Base-by-base conservation (phyloP, 2,888 invertebrate genomes). In the Holacanthella duospinosa region DNA sequence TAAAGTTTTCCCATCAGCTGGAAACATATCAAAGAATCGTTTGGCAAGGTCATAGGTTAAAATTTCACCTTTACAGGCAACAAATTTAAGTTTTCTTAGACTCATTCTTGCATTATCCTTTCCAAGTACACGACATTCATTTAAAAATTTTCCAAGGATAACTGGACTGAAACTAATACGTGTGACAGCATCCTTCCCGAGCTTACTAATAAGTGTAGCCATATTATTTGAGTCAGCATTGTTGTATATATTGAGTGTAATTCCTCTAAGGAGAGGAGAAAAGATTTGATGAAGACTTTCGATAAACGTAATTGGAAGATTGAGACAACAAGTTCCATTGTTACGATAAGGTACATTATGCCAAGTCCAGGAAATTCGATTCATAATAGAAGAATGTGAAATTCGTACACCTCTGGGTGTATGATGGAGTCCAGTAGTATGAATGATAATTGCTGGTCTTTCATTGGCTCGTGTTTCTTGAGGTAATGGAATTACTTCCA, bases 301-400 rank as follows among this genome's bases (percentile, higher is more conserved):
- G 16, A 63, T 48, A 1, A 61, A 58, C 16, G 64, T 59, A 16
- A 67, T 55, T 1, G 66, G 55, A 2, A 55, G 57, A 0, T 66
- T 67, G 1, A 71, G 60, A 21, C 65, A 64, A 43, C 61, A 67
- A 12, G 25, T 25, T 12, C 62, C 64, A 4, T 64, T 67, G 2
- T 55, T 36, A 4, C 43, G 48, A 48, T 63, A 55, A 21, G 66
- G 61, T 16, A 66, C 56, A 4, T 57, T 27, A 1, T 27, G 43
- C 84, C 92, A 93, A 76, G 93, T 92, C 89, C 92, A 93, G 76
- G 84, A 83, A 25, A 93, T 80, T 0, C 93, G 84, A 76, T 93
- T 92, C 73, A 89, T 79, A 60, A 91, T 82, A 0, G 87, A 85
- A 27, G 83, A 82, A 75, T 91, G 89, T 0, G 86, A 83, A 6